phyloP scores from a whole-genome alignment of 2,888 invertebrate species.

The Pachliopta kotzebuea region DNA sequence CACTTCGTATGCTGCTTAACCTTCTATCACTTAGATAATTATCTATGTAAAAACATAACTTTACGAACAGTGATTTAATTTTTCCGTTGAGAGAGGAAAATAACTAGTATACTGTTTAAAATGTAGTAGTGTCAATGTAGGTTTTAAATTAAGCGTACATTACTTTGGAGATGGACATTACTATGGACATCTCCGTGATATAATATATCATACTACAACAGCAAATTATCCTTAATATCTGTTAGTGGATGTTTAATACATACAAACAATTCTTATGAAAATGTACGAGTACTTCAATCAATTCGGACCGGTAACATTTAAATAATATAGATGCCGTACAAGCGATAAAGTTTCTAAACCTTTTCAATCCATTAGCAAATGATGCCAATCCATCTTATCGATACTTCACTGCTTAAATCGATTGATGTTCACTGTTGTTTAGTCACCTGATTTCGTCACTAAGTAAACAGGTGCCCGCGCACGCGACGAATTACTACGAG shows the following conservation, averaged over 20 bases:
- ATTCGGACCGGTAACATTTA: slow-evolving; percentile 1
- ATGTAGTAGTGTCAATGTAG: too few relatives aligned
- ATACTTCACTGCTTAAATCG: slow-evolving; percentile 27
- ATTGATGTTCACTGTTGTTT: slow-evolving; percentile 28
- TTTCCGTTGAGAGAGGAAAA: not conserved
- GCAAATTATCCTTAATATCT: too few relatives aligned
- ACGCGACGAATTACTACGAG: slow-evolving; percentile 20
- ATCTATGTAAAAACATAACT: slow-evolving; percentile 43
- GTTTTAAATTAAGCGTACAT: too few relatives aligned
- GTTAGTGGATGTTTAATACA: too few relatives aligned
- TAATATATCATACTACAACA: too few relatives aligned
- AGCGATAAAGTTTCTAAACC: slow-evolving; percentile 28
- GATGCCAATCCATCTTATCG: slow-evolving; percentile 29
- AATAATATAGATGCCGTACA: slow-evolving; percentile 20
- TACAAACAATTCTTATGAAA: too few relatives aligned
- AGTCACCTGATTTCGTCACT: slow-evolving; percentile 29
- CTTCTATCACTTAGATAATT: slow-evolving; percentile 40
- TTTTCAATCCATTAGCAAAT: slow-evolving; percentile 29
- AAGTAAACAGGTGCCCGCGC: slow-evolving; percentile 26
- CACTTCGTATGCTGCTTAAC: slow-evolving; percentile 30
- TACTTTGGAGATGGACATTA: too few relatives aligned
- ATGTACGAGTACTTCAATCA: slow-evolving; percentile 1
- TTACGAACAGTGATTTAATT: not conserved
- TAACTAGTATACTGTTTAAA: too few relatives aligned
- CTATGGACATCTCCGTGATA: too few relatives aligned